These are phyloP conservation scores for Ondatra zibethicus DNA, from an alignment of 2,113 vertebrate species.

Conservation along the genomic window DNA sequence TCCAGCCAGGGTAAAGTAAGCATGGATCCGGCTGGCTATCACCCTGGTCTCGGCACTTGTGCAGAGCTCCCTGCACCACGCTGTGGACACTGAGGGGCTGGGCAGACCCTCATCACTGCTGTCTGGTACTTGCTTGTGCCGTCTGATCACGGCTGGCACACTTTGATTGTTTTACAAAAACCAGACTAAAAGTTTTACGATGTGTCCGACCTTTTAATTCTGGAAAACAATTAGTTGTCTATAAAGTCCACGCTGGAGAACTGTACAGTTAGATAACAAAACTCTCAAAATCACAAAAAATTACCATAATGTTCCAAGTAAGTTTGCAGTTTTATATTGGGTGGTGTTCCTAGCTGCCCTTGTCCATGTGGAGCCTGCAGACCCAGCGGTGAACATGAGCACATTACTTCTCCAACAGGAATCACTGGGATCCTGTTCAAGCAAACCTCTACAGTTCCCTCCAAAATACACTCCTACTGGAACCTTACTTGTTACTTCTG, in stretches of 20 bases:
- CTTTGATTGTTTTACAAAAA: neutral
- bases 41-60: neutral
- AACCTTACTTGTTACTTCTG: neutral
- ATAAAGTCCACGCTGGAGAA: neutral
- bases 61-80: fast-evolving
- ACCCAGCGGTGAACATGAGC: neutral
- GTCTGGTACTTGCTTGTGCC: neutral
- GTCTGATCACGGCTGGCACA: neutral
- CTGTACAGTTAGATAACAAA: neutral
- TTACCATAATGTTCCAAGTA: neutral
- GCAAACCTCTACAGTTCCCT: neutral
- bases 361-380: neutral
- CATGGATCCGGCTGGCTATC: neutral
- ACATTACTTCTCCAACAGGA: neutral
- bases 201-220: neutral
- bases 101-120: neutral
- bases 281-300: neutral
- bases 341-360: neutral
- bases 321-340: neutral
- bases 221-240: neutral
- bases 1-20: neutral
- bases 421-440: neutral
- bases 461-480: neutral
- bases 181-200: neutral
- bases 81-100: neutral